These are phyloP conservation scores for Sinocyclocheilus anshuiensis DNA, from an alignment of 2,113 vertebrate species.

Conservation along the genomic window DNA sequence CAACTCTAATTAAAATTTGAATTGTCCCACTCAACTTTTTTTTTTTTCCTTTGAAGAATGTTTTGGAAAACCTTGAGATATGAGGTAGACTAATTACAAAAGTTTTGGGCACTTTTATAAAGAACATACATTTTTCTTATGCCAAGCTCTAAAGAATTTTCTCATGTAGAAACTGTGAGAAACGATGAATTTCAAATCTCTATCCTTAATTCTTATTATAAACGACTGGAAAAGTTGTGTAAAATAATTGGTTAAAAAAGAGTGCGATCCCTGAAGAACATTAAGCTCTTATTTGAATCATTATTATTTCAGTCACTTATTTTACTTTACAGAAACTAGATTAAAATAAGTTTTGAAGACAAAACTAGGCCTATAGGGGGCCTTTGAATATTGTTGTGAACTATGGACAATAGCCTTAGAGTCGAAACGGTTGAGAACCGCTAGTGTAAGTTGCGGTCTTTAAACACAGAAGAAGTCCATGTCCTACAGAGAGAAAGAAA, in stretches of 20 bases:
- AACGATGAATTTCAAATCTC: background rate
- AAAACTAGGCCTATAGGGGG: background rate
- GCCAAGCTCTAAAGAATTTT: background rate
- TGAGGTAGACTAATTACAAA: no score
- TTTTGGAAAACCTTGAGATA: no score
- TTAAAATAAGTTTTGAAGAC: background rate
- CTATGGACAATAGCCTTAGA: background rate
- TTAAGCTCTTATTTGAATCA: background rate
- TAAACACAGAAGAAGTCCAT: constrained; percentile 72
- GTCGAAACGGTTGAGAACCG: background rate
- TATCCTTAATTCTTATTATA: background rate
- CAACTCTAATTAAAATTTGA: no score
- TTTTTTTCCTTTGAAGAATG: no score
- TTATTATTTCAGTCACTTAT: background rate
- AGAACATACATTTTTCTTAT: background rate
- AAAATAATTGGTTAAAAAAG: background rate
- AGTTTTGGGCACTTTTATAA: background rate
- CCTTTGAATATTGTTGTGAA: background rate
- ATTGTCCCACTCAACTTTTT: no score
- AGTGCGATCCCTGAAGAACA: background rate
- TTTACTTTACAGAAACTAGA: background rate
- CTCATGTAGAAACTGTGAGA: background rate
- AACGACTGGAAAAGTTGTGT: background rate
- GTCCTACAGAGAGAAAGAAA: constrained; percentile 58
- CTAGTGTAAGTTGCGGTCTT: background rate